Evolutionary conservation across 2,113 vertebrate species (phyloP), one percentile per base, ranked within the genome.

Genomic region (Prunella himalayana): DNA sequence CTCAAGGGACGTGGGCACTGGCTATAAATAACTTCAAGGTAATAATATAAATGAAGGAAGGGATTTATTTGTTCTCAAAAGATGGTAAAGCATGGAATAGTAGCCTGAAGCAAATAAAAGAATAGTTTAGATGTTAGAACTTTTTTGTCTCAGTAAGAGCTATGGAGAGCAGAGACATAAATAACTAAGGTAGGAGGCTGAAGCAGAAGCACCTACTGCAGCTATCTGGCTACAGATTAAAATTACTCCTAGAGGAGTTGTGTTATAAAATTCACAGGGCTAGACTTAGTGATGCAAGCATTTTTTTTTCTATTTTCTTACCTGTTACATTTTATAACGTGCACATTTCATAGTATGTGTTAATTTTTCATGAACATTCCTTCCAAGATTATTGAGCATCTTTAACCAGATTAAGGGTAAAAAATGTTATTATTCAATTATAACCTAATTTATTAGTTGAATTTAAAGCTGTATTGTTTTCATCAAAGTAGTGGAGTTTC

Each of bases 21-120:
- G 51, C 86, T 97, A 97, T 97, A 97, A 97, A 97, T 97, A 97
- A 92, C 96, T 94, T 94, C 92, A 97, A 97, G 96, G 97, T 96
- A 97, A 88, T 79, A 90, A 56, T 94, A 95, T 96, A 97, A 97
- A 97, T 96, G 95, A 97, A 97, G 65, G 85, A 89, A 96, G 94
- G 92, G 95, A 97, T 94, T 97, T 97, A 92, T 95, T 97, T 95
- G 73, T 95, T 96, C 96, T 95, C 90, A 78, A 77, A 95, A 86
- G 79, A 86, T 94, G 86, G 77, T 86, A 71, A 86, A 93, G 82
- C 73, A 42, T 88, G 69, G 66, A 95, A 70, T 92, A 89, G 92
- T 92, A 90, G 84, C 90, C 85, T 85, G 75, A 92, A 95, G 88
- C 49, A 79, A 88, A 75, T 82, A 45, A 86, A 92, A 88, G n/a